Percentiles rank a stretch among this genome's conserved stretches.
These are phyloP conservation scores for Shinisaurus crocodilurus DNA, from an alignment of 2,113 vertebrate genomes.

Conservation along the genomic window DNA sequence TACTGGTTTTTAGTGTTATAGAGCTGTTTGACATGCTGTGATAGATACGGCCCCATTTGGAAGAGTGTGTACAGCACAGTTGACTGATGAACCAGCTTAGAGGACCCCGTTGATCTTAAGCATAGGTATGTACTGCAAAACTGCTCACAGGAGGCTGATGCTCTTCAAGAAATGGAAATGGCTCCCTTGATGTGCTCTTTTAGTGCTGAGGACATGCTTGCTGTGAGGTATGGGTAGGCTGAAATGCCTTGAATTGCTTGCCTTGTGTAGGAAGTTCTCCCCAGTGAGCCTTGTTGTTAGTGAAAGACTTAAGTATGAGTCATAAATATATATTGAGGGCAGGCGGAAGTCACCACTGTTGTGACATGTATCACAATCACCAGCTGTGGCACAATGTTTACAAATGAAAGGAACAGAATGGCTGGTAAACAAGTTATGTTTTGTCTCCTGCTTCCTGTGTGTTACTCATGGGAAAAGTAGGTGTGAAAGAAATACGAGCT, in stretches of 20 bases:
- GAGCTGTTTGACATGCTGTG: constrained; percentile 24
- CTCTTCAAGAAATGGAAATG: background rate
- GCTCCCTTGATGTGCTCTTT: background rate
- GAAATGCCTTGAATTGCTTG: background rate
- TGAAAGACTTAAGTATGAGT: background rate
- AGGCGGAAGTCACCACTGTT: no score
- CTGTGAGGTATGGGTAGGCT: background rate
- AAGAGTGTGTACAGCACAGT: background rate
- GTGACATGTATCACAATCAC: no score
- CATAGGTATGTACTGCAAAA: background rate
- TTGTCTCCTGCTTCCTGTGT: no score
- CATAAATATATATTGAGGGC: background rate
- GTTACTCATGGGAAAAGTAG: no score
- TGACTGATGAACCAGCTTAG: background rate
- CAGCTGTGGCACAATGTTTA: no score
- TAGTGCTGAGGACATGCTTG: background rate
- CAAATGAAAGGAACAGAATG: no score
- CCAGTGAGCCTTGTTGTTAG: background rate
- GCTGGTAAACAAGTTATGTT: no score
- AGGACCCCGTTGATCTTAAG: background rate
- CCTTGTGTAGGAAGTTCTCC: background rate
- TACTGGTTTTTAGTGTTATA: constrained; percentile 40
- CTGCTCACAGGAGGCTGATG: background rate
- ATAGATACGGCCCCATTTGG: constrained; percentile 10
- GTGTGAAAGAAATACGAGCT: no score